Conservation (phyloP, 2,888 invertebrate species). For the Parochlus steinenii region DNA sequence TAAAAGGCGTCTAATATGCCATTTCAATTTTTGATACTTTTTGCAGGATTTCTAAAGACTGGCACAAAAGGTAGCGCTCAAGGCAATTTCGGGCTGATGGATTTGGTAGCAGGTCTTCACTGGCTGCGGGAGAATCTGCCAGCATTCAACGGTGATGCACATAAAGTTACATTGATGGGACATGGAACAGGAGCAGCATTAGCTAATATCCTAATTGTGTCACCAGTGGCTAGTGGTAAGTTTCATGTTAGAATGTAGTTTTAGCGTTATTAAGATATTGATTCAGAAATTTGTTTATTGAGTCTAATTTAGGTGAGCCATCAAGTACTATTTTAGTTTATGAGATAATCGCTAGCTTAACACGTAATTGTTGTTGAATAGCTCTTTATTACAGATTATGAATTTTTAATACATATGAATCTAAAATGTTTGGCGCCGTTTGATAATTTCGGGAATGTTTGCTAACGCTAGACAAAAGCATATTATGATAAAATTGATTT, state of each 20-base stretch:
- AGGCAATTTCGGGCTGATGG: constrained; percentile 84
- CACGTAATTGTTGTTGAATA: too few relatives aligned
- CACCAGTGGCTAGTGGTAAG: constrained; percentile 85
- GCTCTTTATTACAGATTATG: too few relatives aligned
- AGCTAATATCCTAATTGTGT: constrained; percentile 89
- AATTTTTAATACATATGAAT: too few relatives aligned
- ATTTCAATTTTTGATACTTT: constrained; percentile 3
- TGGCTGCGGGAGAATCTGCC: constrained; percentile 93
- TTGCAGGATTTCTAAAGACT: constrained; percentile 71
- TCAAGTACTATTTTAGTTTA: too few relatives aligned
- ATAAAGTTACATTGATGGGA: constrained; percentile 84
- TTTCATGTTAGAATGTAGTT: constrained; percentile 3
- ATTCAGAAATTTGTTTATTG: too few relatives aligned
- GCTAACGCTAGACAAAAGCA: too few relatives aligned
- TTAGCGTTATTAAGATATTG: too few relatives aligned
- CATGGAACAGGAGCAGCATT: constrained; percentile 94
- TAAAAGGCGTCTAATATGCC: neutral
- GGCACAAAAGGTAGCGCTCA: constrained; percentile 77
- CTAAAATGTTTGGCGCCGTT: too few relatives aligned
- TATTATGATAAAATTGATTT: too few relatives aligned
- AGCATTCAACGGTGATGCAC: constrained; percentile 89
- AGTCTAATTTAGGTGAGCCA: too few relatives aligned
- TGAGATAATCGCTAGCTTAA: too few relatives aligned
- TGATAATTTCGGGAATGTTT: too few relatives aligned
- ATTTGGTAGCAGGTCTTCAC: constrained; percentile 85